These are phyloP conservation scores for Eupithecia centaureata DNA, from an alignment of 2,888 invertebrate genomes.

Conservation along the genomic window DNA sequence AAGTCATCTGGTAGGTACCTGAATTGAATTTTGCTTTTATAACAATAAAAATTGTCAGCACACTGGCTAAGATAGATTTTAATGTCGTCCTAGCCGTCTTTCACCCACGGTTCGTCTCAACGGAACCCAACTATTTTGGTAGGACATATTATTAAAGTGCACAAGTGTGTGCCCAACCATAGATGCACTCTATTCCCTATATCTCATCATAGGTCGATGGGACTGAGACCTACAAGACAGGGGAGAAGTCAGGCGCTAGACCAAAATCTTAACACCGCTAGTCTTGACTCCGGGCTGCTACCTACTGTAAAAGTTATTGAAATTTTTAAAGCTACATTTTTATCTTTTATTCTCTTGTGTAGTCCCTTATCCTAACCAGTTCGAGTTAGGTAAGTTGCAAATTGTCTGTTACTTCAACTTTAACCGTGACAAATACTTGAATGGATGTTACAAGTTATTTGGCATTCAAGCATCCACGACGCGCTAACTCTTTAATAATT, in stretches of 20 bases:
- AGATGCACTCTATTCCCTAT: not conserved
- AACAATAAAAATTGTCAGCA: not conserved
- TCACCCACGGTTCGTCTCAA: not conserved
- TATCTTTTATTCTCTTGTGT: too few species aligned
- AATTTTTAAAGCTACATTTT: not conserved
- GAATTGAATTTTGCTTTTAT: not conserved
- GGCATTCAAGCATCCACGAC: constrained; percentile 16
- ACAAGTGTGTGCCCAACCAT: not conserved
- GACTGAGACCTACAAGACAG: not conserved
- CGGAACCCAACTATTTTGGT: not conserved
- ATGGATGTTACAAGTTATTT: constrained; percentile 18
- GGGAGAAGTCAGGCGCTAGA: not conserved
- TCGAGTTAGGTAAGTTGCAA: not conserved
- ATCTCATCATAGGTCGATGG: not conserved
- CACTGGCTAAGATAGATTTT: not conserved
- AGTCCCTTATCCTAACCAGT: not conserved
- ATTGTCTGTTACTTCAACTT: constrained; percentile 3
- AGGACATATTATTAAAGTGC: not conserved
- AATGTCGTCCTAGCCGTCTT: not conserved
- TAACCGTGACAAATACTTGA: constrained; percentile 16
- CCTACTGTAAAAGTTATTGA: not conserved
- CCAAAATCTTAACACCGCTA: not conserved
- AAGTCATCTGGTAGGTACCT: not conserved
- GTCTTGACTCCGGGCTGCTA: not conserved
- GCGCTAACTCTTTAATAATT: constrained; percentile 19